A percentile compares a stretch with the other conserved stretches of the same genome.
Conservation (phyloP, 2,113 vertebrate genomes). For the Lophotis ruficrista region DNA sequence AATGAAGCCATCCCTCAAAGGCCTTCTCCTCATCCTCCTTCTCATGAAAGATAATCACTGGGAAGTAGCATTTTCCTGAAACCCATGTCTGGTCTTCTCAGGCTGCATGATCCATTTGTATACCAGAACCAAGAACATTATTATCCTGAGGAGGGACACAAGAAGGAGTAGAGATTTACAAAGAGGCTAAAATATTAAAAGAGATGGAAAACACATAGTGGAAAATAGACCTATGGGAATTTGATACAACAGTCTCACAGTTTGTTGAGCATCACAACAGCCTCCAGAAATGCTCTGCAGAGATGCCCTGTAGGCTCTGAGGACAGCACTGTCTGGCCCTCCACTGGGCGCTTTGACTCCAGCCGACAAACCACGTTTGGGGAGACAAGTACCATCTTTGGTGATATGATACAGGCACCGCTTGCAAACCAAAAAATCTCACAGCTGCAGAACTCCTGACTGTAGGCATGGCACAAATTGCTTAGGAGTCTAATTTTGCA, state of each 20-base stretch:
- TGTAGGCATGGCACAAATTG: background rate
- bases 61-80: background rate
- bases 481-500: background rate
- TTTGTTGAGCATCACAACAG: background rate
- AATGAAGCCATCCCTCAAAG: background rate
- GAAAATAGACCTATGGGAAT: background rate
- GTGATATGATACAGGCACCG: background rate
- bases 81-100: background rate
- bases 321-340: background rate
- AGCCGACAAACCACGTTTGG: background rate
- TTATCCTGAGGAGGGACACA: background rate
- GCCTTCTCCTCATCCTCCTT: background rate
- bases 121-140: background rate
- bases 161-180: background rate
- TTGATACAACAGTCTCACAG: background rate
- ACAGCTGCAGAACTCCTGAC: background rate
- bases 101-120: background rate
- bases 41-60: background rate
- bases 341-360: background rate
- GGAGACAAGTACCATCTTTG: background rate
- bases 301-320: background rate
- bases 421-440: background rate
- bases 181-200: background rate
- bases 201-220: background rate
- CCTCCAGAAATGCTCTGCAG: background rate